These are phyloP conservation scores for Brotula barbata DNA, from an alignment of 2,797 vertebrate genomes.

Conservation along the genomic window DNA sequence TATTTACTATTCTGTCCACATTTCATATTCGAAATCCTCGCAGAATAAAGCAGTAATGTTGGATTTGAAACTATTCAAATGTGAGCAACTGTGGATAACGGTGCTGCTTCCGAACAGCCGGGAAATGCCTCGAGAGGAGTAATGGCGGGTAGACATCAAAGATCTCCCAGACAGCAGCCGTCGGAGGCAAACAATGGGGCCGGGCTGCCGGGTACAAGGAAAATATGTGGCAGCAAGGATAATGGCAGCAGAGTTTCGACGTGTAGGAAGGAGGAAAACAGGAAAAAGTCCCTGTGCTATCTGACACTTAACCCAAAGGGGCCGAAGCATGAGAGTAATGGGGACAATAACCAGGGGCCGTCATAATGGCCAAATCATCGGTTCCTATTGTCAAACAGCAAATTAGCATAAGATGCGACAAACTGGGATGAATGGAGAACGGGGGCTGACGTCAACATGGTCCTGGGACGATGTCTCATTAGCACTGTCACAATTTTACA, in stretches of 20 bases:
- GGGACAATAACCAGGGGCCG: slow-evolving; percentile 51
- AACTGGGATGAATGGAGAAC: slow-evolving; percentile 14
- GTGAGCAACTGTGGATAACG: not conserved
- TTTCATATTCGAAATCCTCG: not conserved
- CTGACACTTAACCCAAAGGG: slow-evolving; percentile 51
- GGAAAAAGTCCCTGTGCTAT: not conserved
- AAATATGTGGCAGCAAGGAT: slow-evolving; percentile 32
- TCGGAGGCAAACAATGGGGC: slow-evolving; percentile 13
- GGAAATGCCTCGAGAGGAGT: slow-evolving; percentile 1
- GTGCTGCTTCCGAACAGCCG: not conserved
- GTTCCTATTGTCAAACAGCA: slow-evolving; percentile 15
- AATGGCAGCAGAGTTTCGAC: slow-evolving; percentile 36
- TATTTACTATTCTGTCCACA: too few species aligned
- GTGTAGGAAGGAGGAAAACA: slow-evolving; percentile 24
- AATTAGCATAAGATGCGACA: slow-evolving; percentile 41
- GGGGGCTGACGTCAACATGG: slow-evolving; percentile 27
- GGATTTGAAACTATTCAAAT: not conserved
- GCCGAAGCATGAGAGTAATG: slow-evolving; percentile 51
- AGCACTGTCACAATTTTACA: not conserved
- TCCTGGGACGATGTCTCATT: not conserved
- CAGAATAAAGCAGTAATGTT: not conserved
- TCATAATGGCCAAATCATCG: slow-evolving; percentile 43
- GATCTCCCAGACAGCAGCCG: not conserved
- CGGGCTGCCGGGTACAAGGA: slow-evolving; percentile 6
- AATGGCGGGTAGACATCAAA: slow-evolving; percentile 3